Percentiles rank a stretch among this genome's conserved stretches.
phyloP scores from a whole-genome alignment of 92 coral and sea anemone genomes.

The Parazoanthus atlanticus region DNA sequence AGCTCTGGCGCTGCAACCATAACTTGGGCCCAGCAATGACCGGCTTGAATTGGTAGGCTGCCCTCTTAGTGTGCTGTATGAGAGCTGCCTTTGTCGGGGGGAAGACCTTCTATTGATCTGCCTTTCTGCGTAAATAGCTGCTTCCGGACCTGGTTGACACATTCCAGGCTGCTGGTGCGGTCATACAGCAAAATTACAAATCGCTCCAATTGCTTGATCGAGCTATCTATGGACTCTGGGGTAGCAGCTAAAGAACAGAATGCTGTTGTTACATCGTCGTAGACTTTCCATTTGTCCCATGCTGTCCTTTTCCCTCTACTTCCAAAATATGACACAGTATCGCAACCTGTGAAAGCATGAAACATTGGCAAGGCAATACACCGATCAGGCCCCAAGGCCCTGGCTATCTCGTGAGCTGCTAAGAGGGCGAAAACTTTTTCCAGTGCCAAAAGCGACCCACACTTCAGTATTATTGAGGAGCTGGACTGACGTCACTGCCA shows the following conservation, averaged over 20 bases:
- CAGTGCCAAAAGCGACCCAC: constrained; percentile 65
- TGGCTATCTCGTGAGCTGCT: constrained; percentile 57
- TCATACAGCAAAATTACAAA: constrained; percentile 52
- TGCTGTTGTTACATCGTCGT: neutral
- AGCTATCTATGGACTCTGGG: constrained; percentile 27
- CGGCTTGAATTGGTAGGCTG: constrained; percentile 64
- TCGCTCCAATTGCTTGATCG: constrained; percentile 40
- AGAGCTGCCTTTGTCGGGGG: constrained; percentile 58
- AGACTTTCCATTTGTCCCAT: constrained; percentile 35
- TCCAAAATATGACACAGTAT: constrained; percentile 50
- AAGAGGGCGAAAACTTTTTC: constrained; percentile 44
- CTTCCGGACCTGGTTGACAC: constrained; percentile 56
- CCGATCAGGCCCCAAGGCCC: constrained; percentile 36
- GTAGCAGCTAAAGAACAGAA: constrained; percentile 22
- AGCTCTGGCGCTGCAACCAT: constrained; percentile 47
- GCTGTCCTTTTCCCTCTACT: constrained; percentile 31
- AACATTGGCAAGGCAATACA: constrained; percentile 51
- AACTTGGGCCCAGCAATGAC: constrained; percentile 61
- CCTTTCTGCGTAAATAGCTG: constrained; percentile 60
- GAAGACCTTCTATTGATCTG: constrained; percentile 52
- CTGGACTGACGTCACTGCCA: constrained; percentile 52
- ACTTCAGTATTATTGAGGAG: constrained; percentile 47
- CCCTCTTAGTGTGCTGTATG: constrained; percentile 49
- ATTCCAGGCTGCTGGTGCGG: constrained; percentile 46
- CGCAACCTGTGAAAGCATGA: constrained; percentile 57